Percentiles rank a stretch among this genome's conserved stretches.
phyloP scores from a whole-genome alignment of 2,113 vertebrate genomes.

The Cepphus grylle region DNA sequence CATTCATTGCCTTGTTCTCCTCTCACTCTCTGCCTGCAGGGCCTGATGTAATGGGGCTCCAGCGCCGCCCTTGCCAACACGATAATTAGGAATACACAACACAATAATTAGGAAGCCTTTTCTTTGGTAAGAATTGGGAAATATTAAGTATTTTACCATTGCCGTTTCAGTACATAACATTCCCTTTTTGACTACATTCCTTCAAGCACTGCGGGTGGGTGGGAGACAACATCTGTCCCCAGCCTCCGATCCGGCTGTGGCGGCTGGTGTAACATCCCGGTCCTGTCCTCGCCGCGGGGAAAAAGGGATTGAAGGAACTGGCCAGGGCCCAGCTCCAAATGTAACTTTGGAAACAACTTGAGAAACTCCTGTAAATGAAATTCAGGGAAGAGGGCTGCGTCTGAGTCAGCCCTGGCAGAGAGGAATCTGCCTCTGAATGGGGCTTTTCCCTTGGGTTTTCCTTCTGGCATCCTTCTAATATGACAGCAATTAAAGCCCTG shows the following conservation, averaged over 20 bases:
- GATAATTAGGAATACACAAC: not conserved
- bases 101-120: not conserved
- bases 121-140: not conserved
- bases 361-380: not conserved
- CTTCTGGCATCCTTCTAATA: slow-evolving; percentile 6
- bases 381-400: not conserved
- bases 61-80: not conserved
- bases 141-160: not conserved
- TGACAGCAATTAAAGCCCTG: slow-evolving; percentile 35
- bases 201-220: not conserved
- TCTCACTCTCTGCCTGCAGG: not conserved
- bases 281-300: not conserved
- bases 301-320: not conserved
- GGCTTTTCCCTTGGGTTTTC: not conserved
- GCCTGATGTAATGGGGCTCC: not conserved
- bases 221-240: not conserved
- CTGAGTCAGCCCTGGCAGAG: not conserved
- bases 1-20: not conserved
- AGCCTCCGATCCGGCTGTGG: not conserved
- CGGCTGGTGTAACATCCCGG: not conserved
- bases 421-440: not conserved
- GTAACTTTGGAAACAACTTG: not conserved
- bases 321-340: not conserved
- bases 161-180: not conserved
- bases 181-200: not conserved